These are phyloP conservation scores for Mareca penelope DNA, from an alignment of 2,797 vertebrate genomes.

Conservation along the genomic window DNA sequence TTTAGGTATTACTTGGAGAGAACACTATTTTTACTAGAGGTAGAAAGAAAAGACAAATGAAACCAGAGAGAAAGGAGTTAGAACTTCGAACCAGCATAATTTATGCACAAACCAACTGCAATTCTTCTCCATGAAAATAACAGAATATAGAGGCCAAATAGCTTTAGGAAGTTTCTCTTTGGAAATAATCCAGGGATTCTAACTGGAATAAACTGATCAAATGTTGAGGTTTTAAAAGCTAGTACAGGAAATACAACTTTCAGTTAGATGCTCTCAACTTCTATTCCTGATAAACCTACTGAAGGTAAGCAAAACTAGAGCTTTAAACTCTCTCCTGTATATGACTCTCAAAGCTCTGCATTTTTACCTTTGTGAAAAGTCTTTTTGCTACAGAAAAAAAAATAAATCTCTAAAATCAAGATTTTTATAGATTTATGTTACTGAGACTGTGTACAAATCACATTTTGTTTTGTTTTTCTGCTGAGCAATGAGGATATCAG, in stretches of 20 bases:
- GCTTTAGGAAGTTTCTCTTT: slow-evolving; percentile 36
- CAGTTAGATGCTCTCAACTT: not conserved
- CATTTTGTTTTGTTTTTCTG: not conserved
- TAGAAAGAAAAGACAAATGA: not conserved
- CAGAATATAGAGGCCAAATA: slow-evolving; percentile 3
- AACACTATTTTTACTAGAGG: not conserved
- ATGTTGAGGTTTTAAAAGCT: not conserved
- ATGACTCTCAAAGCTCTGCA: not conserved
- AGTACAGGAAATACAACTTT: not conserved
- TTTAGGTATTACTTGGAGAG: not conserved
- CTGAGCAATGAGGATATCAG: not conserved
- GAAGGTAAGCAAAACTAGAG: not conserved
- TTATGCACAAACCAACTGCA: slow-evolving; percentile 32
- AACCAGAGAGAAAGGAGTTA: not conserved
- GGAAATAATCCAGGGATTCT: not conserved
- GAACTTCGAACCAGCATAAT: slow-evolving; percentile 26
- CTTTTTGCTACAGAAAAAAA: not conserved
- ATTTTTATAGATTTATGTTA: not conserved
- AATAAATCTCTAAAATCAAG: not conserved
- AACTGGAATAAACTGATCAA: not conserved
- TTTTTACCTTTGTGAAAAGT: not conserved
- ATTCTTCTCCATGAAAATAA: slow-evolving; percentile 42
- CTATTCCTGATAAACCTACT: not conserved
- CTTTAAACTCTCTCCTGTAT: not conserved
- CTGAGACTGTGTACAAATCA: not conserved